Evolutionary conservation across 2,888 invertebrate species (phyloP).

Genomic region (Willowsia nigromaculata): DNA sequence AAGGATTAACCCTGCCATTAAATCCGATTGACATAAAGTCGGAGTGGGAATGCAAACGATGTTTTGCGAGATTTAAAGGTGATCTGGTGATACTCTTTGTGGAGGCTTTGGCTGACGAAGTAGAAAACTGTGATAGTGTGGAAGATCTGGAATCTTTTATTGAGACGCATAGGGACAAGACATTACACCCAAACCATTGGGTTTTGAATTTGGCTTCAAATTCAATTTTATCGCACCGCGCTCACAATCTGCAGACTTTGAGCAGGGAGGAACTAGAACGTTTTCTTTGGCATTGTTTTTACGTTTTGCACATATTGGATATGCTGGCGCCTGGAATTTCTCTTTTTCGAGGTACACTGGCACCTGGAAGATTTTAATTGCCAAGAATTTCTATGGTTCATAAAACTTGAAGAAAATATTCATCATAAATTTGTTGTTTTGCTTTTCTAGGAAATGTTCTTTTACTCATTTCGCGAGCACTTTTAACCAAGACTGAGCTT

Average conservation of each 20-base stretch:
- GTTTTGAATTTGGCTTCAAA: slow-evolving; percentile 80
- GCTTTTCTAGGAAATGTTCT: slow-evolving; percentile 64
- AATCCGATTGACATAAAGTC: slow-evolving; percentile 80
- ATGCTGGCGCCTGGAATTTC: slow-evolving; percentile 70
- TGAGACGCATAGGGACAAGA: slow-evolving; percentile 84
- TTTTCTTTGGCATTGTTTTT: slow-evolving; percentile 70
- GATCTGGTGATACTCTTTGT: slow-evolving; percentile 82
- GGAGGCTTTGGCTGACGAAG: slow-evolving; percentile 70
- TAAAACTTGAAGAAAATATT: not conserved
- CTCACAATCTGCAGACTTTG: slow-evolving; percentile 47
- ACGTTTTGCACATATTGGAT: slow-evolving; percentile 68
- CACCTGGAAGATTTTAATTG: not conserved
- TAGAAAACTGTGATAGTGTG: slow-evolving; percentile 82
- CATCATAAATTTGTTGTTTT: not conserved
- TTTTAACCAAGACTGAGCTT: slow-evolving; percentile 62
- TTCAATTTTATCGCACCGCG: slow-evolving; percentile 62
- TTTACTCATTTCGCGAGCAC: slow-evolving; percentile 69
- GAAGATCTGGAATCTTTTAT: slow-evolving; percentile 85
- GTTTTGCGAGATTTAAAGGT: slow-evolving; percentile 83
- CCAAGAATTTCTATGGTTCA: too few species aligned
- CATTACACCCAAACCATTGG: slow-evolving; percentile 82
- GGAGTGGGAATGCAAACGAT: slow-evolving; percentile 84
- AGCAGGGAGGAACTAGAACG: slow-evolving; percentile 56
- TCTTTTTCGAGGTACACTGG: slow-evolving; percentile 30
- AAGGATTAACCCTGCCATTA: slow-evolving; percentile 77